Conservation (phyloP, 1,140 invertebrate genomes). For the Centruroides sculpturatus region DNA sequence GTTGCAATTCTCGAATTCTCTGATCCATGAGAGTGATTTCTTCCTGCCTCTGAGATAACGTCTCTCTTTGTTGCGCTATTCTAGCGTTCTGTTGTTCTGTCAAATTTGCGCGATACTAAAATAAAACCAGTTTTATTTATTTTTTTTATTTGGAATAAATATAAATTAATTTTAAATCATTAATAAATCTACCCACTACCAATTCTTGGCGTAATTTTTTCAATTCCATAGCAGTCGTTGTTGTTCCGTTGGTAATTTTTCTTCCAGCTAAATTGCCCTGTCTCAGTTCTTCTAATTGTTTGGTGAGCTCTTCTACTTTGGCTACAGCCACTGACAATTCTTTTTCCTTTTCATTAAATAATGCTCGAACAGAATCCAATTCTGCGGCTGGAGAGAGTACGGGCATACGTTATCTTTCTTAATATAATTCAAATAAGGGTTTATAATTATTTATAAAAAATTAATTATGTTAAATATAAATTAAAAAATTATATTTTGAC, state of each 20-base stretch:
- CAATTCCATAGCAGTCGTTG: conserved; percentile 56
- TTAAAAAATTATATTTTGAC: no score
- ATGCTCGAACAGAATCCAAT: conserved; percentile 81
- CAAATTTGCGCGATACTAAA: conserved; percentile 85
- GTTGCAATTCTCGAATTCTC: conserved; percentile 80
- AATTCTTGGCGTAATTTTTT: conserved; percentile 74
- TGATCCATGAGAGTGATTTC: conserved; percentile 83
- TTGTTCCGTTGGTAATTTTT: conserved; percentile 37
- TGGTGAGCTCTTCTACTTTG: conserved; percentile 86
- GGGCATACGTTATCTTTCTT: no score
- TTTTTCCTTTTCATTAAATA: conserved; percentile 97
- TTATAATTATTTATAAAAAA: no score
- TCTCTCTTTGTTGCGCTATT: conserved; percentile 68
- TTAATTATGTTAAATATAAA: no score
- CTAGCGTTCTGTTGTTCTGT: conserved; percentile 85
- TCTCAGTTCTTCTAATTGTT: conserved; percentile 78
- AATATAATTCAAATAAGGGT: no score
- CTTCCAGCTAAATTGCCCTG: conserved; percentile 4
- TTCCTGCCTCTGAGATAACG: conserved; percentile 66
- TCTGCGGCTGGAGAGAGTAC: conserved; percentile 35
- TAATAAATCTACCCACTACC: conserved; percentile 47
- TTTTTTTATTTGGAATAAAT: not conserved
- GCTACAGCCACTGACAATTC: conserved; percentile 86
- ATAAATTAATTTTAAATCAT: not conserved
- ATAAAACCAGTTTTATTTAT: conserved; percentile 12